Percentiles rank a stretch among this genome's conserved stretches.
phyloP scores from a whole-genome alignment of 1,140 invertebrate species.

The Batillaria attramentaria region DNA sequence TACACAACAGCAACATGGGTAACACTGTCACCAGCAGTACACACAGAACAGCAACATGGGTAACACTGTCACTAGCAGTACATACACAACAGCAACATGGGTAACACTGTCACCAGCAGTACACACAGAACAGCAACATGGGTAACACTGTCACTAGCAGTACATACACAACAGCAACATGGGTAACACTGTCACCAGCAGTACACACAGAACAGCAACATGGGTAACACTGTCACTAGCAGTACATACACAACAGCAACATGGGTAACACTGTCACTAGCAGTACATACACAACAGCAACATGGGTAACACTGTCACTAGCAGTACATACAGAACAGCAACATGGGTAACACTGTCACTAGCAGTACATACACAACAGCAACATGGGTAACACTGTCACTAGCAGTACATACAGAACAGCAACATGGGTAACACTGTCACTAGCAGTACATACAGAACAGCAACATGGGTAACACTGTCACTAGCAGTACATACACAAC shows the following conservation, averaged over 20 bases:
- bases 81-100: background rate
- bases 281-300: background rate
- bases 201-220: background rate
- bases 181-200: background rate
- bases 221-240: background rate
- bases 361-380: background rate
- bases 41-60: background rate
- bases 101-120: background rate
- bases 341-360: background rate
- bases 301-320: background rate
- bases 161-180: background rate
- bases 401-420: background rate
- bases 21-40: background rate
- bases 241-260: background rate
- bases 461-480: no score
- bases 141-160: background rate
- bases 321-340: background rate
- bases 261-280: background rate
- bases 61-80: background rate
- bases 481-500: background rate
- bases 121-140: background rate
- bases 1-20: background rate
- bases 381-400: background rate
- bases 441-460: background rate
- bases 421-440: background rate